Evolutionary conservation across 2,888 invertebrate species (phyloP).

Genomic region (Gasteruption jaculator): DNA sequence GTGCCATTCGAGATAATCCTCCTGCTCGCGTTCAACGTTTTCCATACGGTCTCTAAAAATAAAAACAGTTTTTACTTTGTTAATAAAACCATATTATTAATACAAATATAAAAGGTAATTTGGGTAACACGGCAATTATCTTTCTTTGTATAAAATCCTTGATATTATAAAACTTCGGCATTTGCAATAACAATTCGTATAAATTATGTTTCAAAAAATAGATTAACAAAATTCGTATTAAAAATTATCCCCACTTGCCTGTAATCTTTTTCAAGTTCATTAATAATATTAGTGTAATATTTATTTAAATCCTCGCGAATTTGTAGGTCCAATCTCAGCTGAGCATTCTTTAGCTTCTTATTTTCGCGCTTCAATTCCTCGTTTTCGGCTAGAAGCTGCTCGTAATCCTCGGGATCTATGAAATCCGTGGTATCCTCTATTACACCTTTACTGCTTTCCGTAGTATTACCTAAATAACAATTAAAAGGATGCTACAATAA

Average conservation of each 20-base stretch:
- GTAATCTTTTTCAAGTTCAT: conserved; percentile 38
- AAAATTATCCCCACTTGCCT: conserved; percentile 26
- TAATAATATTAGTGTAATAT: conserved; percentile 37
- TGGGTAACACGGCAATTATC: too few species aligned
- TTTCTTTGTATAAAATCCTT: too few species aligned
- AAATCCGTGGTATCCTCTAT: conserved; percentile 14
- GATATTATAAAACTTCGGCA: too few species aligned
- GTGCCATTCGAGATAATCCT: conserved; percentile 37
- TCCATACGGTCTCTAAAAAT: conserved; percentile 32
- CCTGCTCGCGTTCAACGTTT: conserved; percentile 39
- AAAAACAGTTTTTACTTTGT: conserved; percentile 2
- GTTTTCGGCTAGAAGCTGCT: conserved; percentile 37
- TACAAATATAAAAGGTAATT: background rate
- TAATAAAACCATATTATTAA: background rate
- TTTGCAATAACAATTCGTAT: too few species aligned
- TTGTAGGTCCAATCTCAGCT: conserved; percentile 35
- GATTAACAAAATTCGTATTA: background rate
- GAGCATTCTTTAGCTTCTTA: conserved; percentile 30
- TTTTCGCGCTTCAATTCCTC: conserved; percentile 37
- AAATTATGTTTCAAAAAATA: too few species aligned
- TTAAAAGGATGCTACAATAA: too few species aligned
- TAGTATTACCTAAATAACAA: conserved; percentile 11
- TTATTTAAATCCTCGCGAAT: conserved; percentile 43
- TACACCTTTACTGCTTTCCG: conserved; percentile 18
- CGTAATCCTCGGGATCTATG: conserved; percentile 31